These are phyloP conservation scores for Lycocorax pyrrhopterus DNA, from an alignment of 2,113 vertebrate genomes.

Conservation along the genomic window DNA sequence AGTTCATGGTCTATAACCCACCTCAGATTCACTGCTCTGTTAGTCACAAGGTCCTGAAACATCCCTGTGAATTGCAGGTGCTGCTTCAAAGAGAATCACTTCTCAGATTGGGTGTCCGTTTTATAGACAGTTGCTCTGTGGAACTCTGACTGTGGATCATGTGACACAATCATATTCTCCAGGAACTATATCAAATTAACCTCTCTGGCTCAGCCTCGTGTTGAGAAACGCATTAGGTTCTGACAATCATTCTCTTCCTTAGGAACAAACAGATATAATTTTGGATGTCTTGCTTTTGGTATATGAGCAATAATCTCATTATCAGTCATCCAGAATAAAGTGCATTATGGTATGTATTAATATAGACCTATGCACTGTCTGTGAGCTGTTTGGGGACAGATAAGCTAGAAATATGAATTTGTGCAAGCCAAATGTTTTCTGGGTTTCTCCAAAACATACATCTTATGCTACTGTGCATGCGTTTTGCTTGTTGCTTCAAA, in stretches of 20 bases:
- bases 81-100: neutral
- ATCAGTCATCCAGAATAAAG: constrained; percentile 37
- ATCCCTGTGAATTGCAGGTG: neutral
- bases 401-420: neutral
- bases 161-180: neutral
- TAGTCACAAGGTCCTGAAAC: neutral
- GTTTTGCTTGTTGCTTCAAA: neutral
- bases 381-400: neutral
- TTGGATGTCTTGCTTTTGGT: constrained; percentile 5
- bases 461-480: neutral
- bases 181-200: neutral
- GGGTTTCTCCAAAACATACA: neutral
- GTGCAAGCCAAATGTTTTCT: neutral
- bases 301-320: constrained; percentile 40
- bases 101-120: neutral
- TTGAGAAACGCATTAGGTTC: neutral
- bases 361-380: neutral
- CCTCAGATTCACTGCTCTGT: neutral
- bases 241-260: neutral
- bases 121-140: neutral
- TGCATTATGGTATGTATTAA: neutral
- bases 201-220: neutral
- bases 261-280: neutral
- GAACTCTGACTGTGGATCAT: neutral
- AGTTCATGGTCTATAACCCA: neutral